A percentile compares a stretch with the other conserved stretches of the same genome.
Conservation (phyloP, 2,888 invertebrate species). For the Therioaphis trifolii region DNA sequence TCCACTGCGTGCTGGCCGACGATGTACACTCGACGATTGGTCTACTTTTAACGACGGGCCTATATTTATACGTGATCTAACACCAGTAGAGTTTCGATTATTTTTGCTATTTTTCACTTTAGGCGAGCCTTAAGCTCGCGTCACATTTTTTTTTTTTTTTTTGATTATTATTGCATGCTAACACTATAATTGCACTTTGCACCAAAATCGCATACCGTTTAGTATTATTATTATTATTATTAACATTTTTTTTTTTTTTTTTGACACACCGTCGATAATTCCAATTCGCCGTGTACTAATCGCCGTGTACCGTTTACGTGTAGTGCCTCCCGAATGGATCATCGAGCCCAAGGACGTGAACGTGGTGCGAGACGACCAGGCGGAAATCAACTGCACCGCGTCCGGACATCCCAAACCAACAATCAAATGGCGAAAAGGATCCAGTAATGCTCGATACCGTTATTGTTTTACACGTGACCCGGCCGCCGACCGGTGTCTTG, state of each 20-base stretch:
- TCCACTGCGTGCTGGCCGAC: background rate
- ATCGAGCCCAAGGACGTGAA: slow-evolving; percentile 69
- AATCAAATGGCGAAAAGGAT: slow-evolving; percentile 70
- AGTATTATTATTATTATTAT: background rate
- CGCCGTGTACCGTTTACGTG: background rate
- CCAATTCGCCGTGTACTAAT: too few relatives aligned
- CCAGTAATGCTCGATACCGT: slow-evolving; percentile 68
- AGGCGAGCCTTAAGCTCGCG: slow-evolving; percentile 47
- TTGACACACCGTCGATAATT: background rate
- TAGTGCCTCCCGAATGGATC: slow-evolving; percentile 71
- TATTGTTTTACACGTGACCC: too few relatives aligned
- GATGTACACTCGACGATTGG: background rate
- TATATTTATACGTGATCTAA: background rate
- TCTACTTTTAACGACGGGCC: background rate
- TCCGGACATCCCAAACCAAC: slow-evolving; percentile 70
- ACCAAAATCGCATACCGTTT: background rate
- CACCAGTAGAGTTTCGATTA: too few relatives aligned
- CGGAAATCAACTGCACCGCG: slow-evolving; percentile 69
- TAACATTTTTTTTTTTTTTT: background rate
- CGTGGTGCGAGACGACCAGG: slow-evolving; percentile 68
- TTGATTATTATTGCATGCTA: slow-evolving; percentile 20
- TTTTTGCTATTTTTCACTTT: background rate
- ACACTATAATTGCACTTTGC: slow-evolving; percentile 1
- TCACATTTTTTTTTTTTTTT: slow-evolving; percentile 25
- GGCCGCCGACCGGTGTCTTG: background rate